A percentile compares a stretch with the other conserved stretches of the same genome.
Evolutionary conservation across 1,140 invertebrate genomes (phyloP).

Genomic region (Globodera rostochiensis): DNA sequence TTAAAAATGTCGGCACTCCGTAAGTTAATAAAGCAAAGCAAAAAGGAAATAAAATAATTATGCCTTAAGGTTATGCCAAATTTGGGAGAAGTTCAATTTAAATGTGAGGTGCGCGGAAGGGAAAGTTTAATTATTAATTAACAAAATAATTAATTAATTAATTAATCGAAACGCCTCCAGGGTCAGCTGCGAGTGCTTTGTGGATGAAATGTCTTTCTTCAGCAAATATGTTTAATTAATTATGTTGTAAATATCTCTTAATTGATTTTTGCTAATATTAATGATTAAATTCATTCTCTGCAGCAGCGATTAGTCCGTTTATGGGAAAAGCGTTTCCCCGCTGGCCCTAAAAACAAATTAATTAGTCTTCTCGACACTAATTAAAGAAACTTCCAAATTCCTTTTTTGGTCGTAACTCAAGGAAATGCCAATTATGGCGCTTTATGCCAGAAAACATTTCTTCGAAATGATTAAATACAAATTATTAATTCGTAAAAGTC

Average conservation of each 20-base stretch:
- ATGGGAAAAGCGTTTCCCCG: no score
- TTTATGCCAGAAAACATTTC: no score
- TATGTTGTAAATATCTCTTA: neutral
- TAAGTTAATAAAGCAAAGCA: slow-evolving; percentile 2
- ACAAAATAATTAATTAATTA: neutral
- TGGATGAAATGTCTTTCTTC: slow-evolving; percentile 66
- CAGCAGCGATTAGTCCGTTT: no score
- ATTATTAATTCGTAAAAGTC: no score
- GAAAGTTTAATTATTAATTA: neutral
- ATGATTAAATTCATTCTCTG: no score
- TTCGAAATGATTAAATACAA: no score
- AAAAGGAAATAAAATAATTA: neutral
- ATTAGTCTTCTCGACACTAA: no score
- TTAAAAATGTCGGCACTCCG: slow-evolving; percentile 61
- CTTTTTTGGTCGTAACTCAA: no score
- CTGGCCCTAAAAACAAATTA: no score
- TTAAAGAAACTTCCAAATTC: no score
- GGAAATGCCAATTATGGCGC: no score
- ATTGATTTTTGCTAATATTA: no score
- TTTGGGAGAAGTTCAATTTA: slow-evolving; percentile 65
- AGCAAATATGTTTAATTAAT: slow-evolving; percentile 61
- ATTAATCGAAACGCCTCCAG: slow-evolving; percentile 4
- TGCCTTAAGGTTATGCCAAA: slow-evolving; percentile 49
- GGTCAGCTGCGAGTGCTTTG: slow-evolving; percentile 65
- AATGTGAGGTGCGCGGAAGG: slow-evolving; percentile 52